Base-by-base conservation (phyloP, 2,797 vertebrate genomes). In the Mus caroli region DNA sequence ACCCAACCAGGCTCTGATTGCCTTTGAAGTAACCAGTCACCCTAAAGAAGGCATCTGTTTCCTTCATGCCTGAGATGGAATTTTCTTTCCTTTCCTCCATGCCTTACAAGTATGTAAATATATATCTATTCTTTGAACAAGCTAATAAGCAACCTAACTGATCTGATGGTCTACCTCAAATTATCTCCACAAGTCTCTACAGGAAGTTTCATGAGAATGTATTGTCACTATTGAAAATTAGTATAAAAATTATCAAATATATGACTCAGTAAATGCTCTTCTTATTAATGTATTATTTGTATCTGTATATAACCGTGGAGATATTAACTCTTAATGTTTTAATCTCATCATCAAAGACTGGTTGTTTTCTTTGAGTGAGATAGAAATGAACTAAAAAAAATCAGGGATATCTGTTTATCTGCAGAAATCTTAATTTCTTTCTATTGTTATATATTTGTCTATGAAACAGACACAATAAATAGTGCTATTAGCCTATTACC, bases 321-420 rank as follows among this genome's bases (percentile, higher is more conserved):
- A 64, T 89, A 86, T 69, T 94, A 83, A 83, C 91, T 95, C 34
- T 82, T 37, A 95, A 78, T 60, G 56, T 31, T 97, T 84, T 94
- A 88, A 95, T 60, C 54, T 95, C 88, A 83, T 10, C 22, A 90
- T 24, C 9, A 89, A 75, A 78, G 28, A 94, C 54, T 60, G 26
- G 76, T 69, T 85, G 2, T 60, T 94, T 86, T 87, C 58, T 28
- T 58, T 91, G 67, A 46, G 82, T 76, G n/a, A 88, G 46, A 92
- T 73, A 62, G 24, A n/a, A 90, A 6, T 80, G 64, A 80, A 46
- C 77, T 84, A 10, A 95, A 96, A 97, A 43, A 82, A 96, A 86
- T 80, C 9, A 82, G 3, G 37, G 62, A 71, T 87, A 91, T 92
- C 24, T 75, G 31, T 96, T 79, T 82, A 75, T 91, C 62, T 40